Conservation (phyloP, 2,113 vertebrate species). For the Epinephelus moara region DNA sequence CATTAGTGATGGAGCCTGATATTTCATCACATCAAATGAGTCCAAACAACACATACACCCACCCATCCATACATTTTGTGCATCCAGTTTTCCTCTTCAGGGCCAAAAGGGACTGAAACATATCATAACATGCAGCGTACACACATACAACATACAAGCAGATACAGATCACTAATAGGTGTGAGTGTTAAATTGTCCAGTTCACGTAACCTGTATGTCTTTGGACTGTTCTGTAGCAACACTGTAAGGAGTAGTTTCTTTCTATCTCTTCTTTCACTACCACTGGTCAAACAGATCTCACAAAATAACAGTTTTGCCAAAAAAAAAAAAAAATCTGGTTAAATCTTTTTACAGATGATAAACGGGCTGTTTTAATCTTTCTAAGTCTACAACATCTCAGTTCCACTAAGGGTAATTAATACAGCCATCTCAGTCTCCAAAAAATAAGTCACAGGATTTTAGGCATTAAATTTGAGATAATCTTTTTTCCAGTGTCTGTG, state of each 20-base stretch:
- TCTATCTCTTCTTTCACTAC: not conserved
- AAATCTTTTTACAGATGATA: not conserved
- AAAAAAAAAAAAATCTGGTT: not conserved
- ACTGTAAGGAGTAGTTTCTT: not conserved
- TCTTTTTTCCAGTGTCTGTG: not conserved
- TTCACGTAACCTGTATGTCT: not conserved
- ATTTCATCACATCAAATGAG: slow-evolving; percentile 10
- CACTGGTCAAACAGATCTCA: too few species aligned
- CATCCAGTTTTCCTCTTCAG: not conserved
- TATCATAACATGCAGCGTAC: not conserved
- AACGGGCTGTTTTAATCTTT: not conserved
- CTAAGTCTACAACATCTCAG: not conserved
- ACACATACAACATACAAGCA: not conserved
- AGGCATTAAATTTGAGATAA: not conserved
- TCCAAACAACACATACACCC: not conserved
- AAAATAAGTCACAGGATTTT: not conserved
- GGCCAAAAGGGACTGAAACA: not conserved
- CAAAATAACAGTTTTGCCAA: not conserved
- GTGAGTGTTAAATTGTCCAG: not conserved
- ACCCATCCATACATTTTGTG: not conserved
- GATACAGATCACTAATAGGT: not conserved
- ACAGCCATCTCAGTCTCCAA: not conserved
- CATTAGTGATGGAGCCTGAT: not conserved
- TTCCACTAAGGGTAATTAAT: not conserved
- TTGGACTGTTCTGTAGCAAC: not conserved